Evolutionary conservation across 2,888 invertebrate species (phyloP), one percentile per base, ranked within the genome.

Genomic region (Phyto melanocephala): DNA sequence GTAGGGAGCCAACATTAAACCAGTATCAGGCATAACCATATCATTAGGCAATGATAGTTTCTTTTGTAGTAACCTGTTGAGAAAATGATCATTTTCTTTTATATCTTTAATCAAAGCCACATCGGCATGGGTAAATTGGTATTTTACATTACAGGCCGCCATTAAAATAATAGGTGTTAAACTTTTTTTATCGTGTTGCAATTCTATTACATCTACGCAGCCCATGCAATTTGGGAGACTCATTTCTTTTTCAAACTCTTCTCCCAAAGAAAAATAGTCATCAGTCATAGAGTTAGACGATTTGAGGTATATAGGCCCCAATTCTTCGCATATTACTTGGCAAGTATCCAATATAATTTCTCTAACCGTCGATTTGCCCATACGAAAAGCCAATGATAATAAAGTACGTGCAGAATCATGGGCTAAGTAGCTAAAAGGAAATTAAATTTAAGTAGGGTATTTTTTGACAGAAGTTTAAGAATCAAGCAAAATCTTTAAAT

Each of bases 271-370:
- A n/a, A 60, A 79, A 47, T 78, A 79, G 2, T 82, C 82, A 71
- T 82, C 82, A 1, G 52, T 20, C 0, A 58, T 52, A 2, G 20
- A 40, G 1, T 37, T 22, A 24, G 58, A 52, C 0, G 35, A 5
- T 35, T 79, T 79, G 1, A 82, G 11, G 17, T 79, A 82, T 2
- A 10, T 37, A 0, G 78, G 63, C 11, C 79, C 78, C 10, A 82
- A 45, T 60, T 75, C 70, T 42, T 75, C 74, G 28, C 68, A 74
- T n/a, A 82, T 82, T 8, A 58, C 68, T 47, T 75, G 79, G 47
- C 82, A 82, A 15, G 82, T 82, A 7, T 82, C 82, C 8, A 70
- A 45, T 45, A 82, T 79, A 47, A 82, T 82, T 60, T 70, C 75
- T 20, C 82, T 22, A 2, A 82, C 74, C 7, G 82, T 82, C 1